Evolutionary conservation across 2,888 invertebrate genomes (phyloP).

Genomic region (Philonicus albiceps): DNA sequence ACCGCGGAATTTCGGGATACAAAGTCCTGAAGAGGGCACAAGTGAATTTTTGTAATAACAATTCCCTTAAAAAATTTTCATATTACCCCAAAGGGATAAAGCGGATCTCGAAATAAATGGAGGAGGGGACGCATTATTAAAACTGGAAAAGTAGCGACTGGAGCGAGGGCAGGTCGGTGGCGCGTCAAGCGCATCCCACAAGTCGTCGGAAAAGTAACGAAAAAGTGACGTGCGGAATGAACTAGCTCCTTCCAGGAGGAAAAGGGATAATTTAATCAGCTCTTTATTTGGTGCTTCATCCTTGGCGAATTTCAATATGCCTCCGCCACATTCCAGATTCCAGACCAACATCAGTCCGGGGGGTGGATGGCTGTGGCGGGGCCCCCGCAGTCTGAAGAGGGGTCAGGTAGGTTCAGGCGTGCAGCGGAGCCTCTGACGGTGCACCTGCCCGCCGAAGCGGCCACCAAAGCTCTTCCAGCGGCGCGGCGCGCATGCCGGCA

Average conservation of each 20-base stretch:
- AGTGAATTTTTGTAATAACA: slow-evolving; percentile 34
- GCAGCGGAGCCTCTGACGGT: not conserved
- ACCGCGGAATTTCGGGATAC: slow-evolving; percentile 10
- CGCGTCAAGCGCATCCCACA: not conserved
- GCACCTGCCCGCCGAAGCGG: not conserved
- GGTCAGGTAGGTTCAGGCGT: not conserved
- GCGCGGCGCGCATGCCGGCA: not conserved
- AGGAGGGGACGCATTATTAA: slow-evolving; percentile 24
- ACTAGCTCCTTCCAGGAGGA: slow-evolving; percentile 15
- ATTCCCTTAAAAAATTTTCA: slow-evolving; percentile 1
- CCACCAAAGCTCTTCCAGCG: not conserved
- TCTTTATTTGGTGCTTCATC: slow-evolving; percentile 38
- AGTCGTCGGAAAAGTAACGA: slow-evolving; percentile 3
- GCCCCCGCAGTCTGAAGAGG: not conserved
- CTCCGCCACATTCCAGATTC: slow-evolving; percentile 27
- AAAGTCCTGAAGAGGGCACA: not conserved
- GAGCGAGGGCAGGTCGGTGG: not conserved
- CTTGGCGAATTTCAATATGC: slow-evolving; percentile 37
- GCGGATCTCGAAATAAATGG: not conserved
- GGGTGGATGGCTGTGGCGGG: not conserved
- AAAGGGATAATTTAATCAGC: slow-evolving; percentile 42
- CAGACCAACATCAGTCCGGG: not conserved
- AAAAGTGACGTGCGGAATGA: slow-evolving; percentile 24
- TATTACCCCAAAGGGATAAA: slow-evolving; percentile 27
- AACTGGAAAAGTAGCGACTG: not conserved